These are phyloP conservation scores for Gastrophryne carolinensis DNA, from an alignment of 2,797 vertebrate species.

Conservation along the genomic window DNA sequence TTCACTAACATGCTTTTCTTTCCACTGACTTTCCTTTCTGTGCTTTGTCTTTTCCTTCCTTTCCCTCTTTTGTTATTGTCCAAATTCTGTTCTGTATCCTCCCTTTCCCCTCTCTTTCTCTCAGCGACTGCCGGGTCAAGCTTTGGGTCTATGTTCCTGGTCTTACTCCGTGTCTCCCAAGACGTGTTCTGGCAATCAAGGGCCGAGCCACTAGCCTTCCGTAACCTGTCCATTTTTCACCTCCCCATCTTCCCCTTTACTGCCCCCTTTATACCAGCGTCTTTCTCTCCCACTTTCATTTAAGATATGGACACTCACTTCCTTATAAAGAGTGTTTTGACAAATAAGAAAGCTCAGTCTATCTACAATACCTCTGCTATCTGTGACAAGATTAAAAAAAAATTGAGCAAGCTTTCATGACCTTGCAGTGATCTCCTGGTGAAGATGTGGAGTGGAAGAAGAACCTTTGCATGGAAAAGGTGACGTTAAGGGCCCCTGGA, in stretches of 20 bases:
- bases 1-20: conserved; percentile 1
- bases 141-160: conserved; percentile 97
- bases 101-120: conserved; percentile 39
- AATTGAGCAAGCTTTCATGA: conserved; percentile 36
- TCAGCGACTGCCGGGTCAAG: conserved; percentile 98
- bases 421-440: conserved; percentile 84
- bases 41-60: conserved; percentile 59
- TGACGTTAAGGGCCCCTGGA: neutral
- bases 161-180: conserved; percentile 96
- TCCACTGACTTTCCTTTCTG: conserved; percentile 53
- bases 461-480: conserved; percentile 52
- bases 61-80: conserved; percentile 53
- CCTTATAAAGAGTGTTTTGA: conserved; percentile 52
- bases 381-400: neutral
- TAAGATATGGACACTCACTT: conserved; percentile 72
- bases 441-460: conserved; percentile 84
- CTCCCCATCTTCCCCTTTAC: conserved; percentile 54
- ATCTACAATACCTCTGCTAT: neutral
- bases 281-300: conserved; percentile 61
- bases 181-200: conserved; percentile 97
- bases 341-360: conserved; percentile 2
- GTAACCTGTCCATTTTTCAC: conserved; percentile 71
- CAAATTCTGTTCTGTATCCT: conserved; percentile 18
- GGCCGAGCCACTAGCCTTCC: conserved; percentile 96
- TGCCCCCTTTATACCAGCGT: conserved; percentile 45